Conservation (phyloP, 2,888 invertebrate species). For the Erebia aethiops region DNA sequence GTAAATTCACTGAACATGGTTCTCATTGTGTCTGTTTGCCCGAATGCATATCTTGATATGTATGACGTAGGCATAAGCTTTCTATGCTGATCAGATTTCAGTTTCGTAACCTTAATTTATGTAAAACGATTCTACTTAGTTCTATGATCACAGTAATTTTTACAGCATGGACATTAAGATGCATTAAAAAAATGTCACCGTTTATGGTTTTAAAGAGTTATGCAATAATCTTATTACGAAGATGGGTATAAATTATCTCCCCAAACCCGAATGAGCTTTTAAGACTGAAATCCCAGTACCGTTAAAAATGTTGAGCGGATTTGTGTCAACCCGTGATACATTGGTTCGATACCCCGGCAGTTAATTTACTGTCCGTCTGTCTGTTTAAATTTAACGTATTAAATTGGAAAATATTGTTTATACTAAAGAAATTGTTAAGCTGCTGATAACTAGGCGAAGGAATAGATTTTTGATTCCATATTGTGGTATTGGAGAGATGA, state of each 20-base stretch:
- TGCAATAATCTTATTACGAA: constrained; percentile 66
- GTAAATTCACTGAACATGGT: constrained; percentile 11
- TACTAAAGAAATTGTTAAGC: constrained; percentile 27
- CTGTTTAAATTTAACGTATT: constrained; percentile 32
- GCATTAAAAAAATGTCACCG: constrained; percentile 32
- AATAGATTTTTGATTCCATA: constrained; percentile 17
- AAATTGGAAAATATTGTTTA: constrained; percentile 26
- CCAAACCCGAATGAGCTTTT: constrained; percentile 58
- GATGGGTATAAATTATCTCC: constrained; percentile 59
- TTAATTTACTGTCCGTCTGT: constrained; percentile 39
- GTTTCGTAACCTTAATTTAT: constrained; percentile 20
- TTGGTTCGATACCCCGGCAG: constrained; percentile 49
- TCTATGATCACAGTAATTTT: constrained; percentile 15
- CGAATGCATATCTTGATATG: constrained; percentile 6
- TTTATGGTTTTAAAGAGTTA: constrained; percentile 45
- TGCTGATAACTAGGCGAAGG: constrained; percentile 17
- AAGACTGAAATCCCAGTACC: constrained; percentile 62
- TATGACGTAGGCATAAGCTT: constrained; percentile 5
- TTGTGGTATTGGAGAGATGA: constrained; percentile 4
- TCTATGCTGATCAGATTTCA: constrained; percentile 14
- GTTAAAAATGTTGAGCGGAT: constrained; percentile 78
- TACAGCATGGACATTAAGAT: constrained; percentile 26
- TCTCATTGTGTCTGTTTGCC: neutral
- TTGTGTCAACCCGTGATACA: constrained; percentile 73
- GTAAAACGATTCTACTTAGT: constrained; percentile 4